These are phyloP conservation scores for Rhaphigaster nebulosa DNA, from an alignment of 2,888 invertebrate species.

Conservation along the genomic window DNA sequence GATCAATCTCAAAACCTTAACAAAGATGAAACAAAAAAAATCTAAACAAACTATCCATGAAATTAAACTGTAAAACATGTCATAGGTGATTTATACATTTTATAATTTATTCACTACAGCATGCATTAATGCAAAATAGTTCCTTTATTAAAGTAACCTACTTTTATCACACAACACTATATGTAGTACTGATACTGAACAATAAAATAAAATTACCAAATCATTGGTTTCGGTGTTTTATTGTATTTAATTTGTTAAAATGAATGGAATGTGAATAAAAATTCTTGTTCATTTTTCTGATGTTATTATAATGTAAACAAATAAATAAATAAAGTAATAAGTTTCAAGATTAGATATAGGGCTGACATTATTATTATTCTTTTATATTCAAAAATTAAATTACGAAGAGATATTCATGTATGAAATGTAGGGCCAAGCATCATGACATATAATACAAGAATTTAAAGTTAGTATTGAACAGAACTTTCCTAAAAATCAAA, in stretches of 20 bases:
- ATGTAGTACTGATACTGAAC: neutral
- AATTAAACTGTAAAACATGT: neutral
- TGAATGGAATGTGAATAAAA: constrained; percentile 2
- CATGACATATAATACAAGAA: constrained; percentile 8
- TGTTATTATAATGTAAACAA: neutral
- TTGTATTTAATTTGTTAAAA: neutral
- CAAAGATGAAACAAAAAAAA: neutral
- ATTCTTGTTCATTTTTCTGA: constrained; percentile 7
- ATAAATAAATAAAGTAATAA: neutral
- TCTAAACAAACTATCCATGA: constrained; percentile 14
- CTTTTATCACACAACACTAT: neutral
- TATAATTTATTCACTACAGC: neutral
- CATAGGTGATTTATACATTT: constrained; percentile 3
- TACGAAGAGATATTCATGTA: neutral
- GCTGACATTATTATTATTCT: neutral
- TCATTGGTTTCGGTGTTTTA: neutral
- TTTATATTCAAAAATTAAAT: neutral
- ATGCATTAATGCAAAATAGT: neutral
- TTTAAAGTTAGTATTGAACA: neutral
- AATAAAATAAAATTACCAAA: constrained; percentile 18
- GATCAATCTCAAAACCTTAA: constrained; percentile 6
- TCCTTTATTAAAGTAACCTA: neutral
- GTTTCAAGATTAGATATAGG: neutral
- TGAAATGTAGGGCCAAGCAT: neutral
- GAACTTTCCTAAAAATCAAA: constrained; percentile 14